Evolutionary conservation across 2,888 invertebrate genomes (phyloP), one percentile per base, ranked within the genome.

Genomic region (Noctua fimbriata): DNA sequence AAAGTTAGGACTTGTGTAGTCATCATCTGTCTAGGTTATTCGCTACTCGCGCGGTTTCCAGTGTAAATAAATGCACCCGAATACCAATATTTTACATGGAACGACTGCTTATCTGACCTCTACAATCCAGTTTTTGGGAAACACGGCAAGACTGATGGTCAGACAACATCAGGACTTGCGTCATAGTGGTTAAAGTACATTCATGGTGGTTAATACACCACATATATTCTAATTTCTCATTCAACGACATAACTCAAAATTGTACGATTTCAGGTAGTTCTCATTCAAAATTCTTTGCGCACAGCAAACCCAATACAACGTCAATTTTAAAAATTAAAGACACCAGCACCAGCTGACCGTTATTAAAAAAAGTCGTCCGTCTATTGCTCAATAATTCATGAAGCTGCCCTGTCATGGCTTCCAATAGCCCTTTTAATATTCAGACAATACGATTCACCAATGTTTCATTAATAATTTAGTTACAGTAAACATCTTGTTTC

Each of bases 361-460:
- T 86, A 76, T 58, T 78, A 81, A 84, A 74, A 76, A 79, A 82
- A 89, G 77, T 79, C 70, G 65, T 75, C 72, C 79, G 60, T 72
- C 77, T 70, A 66, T 78, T 58, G 75, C 66, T 90, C 79, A 89
- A 89, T 88, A 82, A 88, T 90, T 88, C 83, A 90, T 87, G 78
- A 85, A 76, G 47, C 65, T 66, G 52, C 71, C 58, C 55, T 78
- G 72, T 81, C 73, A 79, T 76, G 75, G 44, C 81, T 52, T 75
- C 78, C 85, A 55, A 82, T 77, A 58, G 78, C 69, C 66, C 72
- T 75, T 83, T 83, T 84, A 83, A 83, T 88, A 89, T 88, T 87
- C 81, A 85, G 60, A 74, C 81, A 72, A 73, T 81, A 85, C 41
- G 72, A 74, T 69, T 81, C 32, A 78, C 65, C 63, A 76, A 79